phyloP scores from a whole-genome alignment of 2,113 vertebrate genomes.

The human (Homo sapiens) region DNA sequence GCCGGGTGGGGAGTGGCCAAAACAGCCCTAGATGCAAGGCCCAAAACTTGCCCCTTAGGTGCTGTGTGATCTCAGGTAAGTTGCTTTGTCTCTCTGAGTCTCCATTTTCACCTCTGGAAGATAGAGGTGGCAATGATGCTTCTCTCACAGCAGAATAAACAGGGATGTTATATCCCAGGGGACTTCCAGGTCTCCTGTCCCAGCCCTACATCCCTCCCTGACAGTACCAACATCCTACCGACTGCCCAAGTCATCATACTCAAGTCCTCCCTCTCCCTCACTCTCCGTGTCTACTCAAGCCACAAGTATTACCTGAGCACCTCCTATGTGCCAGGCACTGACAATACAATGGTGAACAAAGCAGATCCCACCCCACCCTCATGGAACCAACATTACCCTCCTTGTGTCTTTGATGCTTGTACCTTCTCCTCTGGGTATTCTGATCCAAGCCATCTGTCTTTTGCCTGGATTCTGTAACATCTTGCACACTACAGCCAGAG shows the following conservation, averaged over 20 bases:
- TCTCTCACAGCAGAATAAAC: not conserved
- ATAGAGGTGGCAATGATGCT: not conserved
- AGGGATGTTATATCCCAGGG: not conserved
- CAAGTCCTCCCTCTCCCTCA: too few relatives aligned
- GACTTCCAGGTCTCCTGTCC: not conserved
- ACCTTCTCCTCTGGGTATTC: not conserved
- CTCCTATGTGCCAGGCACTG: not conserved
- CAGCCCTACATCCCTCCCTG: not conserved
- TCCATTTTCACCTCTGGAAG: not conserved
- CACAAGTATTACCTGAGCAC: not conserved
- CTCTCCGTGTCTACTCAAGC: not conserved
- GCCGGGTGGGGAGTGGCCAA: not conserved
- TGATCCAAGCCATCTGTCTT: not conserved
- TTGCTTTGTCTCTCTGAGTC: slow-evolving; percentile 24
- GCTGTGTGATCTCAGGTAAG: not conserved
- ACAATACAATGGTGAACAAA: too few relatives aligned
- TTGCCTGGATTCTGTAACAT: not conserved
- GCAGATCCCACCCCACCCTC: not conserved
- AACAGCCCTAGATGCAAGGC: not conserved
- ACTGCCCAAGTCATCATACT: not conserved
- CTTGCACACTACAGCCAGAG: not conserved
- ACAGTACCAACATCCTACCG: not conserved
- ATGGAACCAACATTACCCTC: not conserved
- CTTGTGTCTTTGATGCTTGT: not conserved
- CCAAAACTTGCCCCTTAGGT: not conserved